phyloP scores from a whole-genome alignment of 2,113 vertebrate genomes.

The Mionectes macconnelli region DNA sequence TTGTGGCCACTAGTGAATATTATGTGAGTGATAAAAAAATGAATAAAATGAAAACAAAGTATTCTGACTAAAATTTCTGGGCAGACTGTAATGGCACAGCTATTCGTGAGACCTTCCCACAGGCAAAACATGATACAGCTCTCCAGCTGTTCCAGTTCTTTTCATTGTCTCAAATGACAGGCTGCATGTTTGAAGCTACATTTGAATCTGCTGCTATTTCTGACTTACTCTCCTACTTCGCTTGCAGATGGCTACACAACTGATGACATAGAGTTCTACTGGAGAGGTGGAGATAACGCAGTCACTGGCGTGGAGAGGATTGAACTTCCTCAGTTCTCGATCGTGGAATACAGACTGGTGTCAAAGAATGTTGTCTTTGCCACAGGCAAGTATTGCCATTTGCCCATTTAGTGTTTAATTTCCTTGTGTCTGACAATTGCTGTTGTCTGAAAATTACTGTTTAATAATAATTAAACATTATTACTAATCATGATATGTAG shows the following conservation, averaged over 20 bases:
- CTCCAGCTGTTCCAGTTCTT: background rate
- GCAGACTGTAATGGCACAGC: background rate
- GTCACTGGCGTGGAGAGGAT: constrained; percentile 93
- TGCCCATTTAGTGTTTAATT: background rate
- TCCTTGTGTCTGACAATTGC: background rate
- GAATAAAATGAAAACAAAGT: background rate
- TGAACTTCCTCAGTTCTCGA: constrained; percentile 97
- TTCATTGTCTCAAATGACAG: background rate
- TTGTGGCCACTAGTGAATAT: background rate
- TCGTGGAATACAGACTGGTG: constrained; percentile 93
- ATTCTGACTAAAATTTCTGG: background rate
- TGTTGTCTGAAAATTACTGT: background rate
- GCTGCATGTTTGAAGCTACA: background rate
- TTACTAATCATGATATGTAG: background rate
- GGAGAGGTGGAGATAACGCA: constrained; percentile 91
- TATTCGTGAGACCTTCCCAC: background rate
- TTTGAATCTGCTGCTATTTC: background rate
- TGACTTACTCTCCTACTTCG: background rate
- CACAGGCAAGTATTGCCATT: constrained; percentile 80
- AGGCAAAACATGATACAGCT: background rate
- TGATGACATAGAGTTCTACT: constrained; percentile 98
- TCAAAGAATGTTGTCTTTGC: constrained; percentile 97
- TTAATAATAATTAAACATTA: background rate
- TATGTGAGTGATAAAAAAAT: background rate
- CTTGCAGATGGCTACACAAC: constrained; percentile 94